phyloP scores from a whole-genome alignment of 2,888 invertebrate species.

The Cryptosula pallasiana region DNA sequence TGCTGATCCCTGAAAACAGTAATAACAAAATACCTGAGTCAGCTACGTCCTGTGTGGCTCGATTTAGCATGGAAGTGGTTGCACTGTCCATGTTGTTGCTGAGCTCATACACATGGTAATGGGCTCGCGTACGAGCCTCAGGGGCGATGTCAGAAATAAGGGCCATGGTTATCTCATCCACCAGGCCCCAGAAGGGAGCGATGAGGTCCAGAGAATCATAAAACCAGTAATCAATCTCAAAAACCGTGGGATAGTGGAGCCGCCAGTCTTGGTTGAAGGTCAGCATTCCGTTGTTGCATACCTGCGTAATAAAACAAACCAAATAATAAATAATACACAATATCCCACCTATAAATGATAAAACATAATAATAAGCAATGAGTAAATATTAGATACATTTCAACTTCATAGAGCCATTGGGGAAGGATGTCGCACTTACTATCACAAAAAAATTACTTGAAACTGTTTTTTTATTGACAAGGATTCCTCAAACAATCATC shows the following conservation, averaged over 20 bases:
- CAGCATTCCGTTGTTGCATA: neutral
- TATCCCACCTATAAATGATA: too few species aligned
- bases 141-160: neutral
- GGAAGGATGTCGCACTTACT: too few species aligned
- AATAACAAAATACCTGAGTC: neutral
- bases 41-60: neutral
- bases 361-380: too few species aligned
- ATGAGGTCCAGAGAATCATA: neutral
- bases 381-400: too few species aligned
- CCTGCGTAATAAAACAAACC: neutral
- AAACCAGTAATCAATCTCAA: conserved; percentile 1
- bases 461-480: too few species aligned
- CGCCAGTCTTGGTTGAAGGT: neutral
- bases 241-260: neutral
- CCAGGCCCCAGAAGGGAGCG: neutral
- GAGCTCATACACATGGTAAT: conserved; percentile 1
- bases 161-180: neutral
- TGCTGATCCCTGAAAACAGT: too few species aligned
- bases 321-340: too few species aligned
- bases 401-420: too few species aligned
- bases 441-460: too few species aligned
- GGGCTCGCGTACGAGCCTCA: neutral
- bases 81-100: neutral
- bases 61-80: neutral
- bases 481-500: too few species aligned